Evolutionary conservation across 1,140 invertebrate species (phyloP).

Genomic region (Linepithema humile): DNA sequence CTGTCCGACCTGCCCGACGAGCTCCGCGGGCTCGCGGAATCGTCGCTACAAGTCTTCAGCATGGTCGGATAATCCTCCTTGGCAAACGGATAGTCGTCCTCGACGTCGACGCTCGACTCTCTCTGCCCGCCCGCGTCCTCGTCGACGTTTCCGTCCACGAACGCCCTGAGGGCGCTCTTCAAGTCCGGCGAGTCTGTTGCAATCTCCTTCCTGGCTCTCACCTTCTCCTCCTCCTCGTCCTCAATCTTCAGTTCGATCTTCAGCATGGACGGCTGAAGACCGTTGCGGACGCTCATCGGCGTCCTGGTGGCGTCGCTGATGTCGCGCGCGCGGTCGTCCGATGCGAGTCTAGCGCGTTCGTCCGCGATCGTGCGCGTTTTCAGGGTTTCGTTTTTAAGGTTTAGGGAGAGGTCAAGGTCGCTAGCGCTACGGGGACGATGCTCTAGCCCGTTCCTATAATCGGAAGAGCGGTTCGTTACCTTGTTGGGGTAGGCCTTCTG

Average conservation of each 20-base stretch:
- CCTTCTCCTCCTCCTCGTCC: constrained; percentile 59
- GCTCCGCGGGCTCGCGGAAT: constrained; percentile 82
- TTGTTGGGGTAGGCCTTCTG: constrained; percentile 95
- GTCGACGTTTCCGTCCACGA: constrained; percentile 58
- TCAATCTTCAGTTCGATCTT: constrained; percentile 83
- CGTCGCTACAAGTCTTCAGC: constrained; percentile 82
- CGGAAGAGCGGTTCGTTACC: constrained; percentile 86
- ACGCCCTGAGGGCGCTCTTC: constrained; percentile 67
- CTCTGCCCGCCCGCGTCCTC: constrained; percentile 67
- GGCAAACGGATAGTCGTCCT: constrained; percentile 83
- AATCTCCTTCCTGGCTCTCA: constrained; percentile 1
- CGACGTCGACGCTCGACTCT: constrained; percentile 78
- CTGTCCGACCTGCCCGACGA: constrained; percentile 82
- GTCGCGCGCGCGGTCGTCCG: constrained; percentile 68
- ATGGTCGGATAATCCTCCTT: constrained; percentile 84
- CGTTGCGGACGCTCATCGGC: constrained; percentile 72
- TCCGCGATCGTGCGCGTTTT: constrained; percentile 58
- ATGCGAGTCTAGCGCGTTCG: constrained; percentile 63
- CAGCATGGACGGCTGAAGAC: constrained; percentile 81
- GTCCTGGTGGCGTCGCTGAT: constrained; percentile 7
- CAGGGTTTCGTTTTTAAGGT: constrained; percentile 76
- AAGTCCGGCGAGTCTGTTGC: constrained; percentile 39
- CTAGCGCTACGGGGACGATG: constrained; percentile 80
- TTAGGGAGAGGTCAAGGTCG: constrained; percentile 81
- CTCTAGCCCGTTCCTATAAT: constrained; percentile 73